Evolutionary conservation across 2,888 invertebrate species (phyloP).

Genomic region (Athalia circularis): DNA sequence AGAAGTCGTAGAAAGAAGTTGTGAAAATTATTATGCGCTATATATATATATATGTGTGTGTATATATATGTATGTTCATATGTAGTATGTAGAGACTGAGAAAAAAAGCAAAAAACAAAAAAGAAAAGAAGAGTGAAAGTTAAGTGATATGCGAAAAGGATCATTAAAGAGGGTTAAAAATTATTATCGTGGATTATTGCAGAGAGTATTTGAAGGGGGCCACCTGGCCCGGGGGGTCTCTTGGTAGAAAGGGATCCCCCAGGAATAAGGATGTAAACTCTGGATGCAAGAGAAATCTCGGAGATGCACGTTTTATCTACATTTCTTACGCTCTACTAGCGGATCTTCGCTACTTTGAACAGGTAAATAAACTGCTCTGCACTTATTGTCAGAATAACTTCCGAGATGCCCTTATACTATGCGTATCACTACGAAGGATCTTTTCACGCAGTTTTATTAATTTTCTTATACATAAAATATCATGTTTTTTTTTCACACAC

Average conservation of each 20-base stretch:
- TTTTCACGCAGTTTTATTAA: too few species aligned
- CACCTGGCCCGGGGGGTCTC: constrained; percentile 72
- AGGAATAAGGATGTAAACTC: constrained; percentile 38
- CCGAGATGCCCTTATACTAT: too few species aligned
- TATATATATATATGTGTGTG: too few species aligned
- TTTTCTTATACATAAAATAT: too few species aligned
- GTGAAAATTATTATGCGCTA: too few species aligned
- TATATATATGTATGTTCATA: too few species aligned
- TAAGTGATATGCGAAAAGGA: background rate
- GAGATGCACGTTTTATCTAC: constrained; percentile 81
- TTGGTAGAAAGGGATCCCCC: constrained; percentile 71
- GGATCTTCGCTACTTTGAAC: constrained; percentile 80
- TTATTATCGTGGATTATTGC: constrained; percentile 69
- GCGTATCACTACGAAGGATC: too few species aligned
- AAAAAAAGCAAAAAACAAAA: background rate
- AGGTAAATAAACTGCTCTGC: constrained; percentile 74
- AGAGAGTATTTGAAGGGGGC: constrained; percentile 64
- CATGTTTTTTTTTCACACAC: too few species aligned
- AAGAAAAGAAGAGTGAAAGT: background rate
- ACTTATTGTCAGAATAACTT: too few species aligned
- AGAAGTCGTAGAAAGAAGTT: background rate
- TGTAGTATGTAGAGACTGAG: background rate
- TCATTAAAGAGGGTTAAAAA: background rate
- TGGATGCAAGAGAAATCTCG: constrained; percentile 72
- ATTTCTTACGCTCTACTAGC: constrained; percentile 80